Evolutionary conservation across 2,797 vertebrate species (phyloP).

Genomic region (Trichosurus vulpecula): DNA sequence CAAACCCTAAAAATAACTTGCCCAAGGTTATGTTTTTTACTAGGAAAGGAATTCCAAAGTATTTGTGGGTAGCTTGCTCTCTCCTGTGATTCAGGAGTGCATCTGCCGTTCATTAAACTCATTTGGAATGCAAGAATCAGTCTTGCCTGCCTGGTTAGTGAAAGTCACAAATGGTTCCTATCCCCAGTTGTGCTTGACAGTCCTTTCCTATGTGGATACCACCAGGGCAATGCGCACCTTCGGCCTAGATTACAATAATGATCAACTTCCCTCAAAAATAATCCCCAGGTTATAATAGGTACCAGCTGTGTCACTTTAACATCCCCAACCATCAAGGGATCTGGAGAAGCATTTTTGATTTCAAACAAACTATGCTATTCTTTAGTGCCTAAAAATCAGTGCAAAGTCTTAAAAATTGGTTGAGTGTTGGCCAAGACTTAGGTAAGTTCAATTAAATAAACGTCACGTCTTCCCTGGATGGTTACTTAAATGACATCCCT

Average conservation of each 20-base stretch:
- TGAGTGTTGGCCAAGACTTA: not conserved
- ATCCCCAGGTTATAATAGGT: not conserved
- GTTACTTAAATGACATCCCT: not conserved
- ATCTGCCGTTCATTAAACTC: not conserved
- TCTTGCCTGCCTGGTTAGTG: not conserved
- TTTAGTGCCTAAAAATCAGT: not conserved
- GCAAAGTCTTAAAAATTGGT: not conserved
- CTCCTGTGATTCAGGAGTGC: too few species aligned
- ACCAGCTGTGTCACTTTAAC: not conserved
- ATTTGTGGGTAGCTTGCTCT: not conserved
- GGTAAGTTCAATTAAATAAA: not conserved
- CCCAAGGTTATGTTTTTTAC: not conserved
- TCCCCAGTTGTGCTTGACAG: not conserved
- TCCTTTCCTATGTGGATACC: not conserved
- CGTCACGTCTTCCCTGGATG: not conserved
- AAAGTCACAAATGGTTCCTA: not conserved
- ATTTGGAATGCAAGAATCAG: not conserved
- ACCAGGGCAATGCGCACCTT: not conserved
- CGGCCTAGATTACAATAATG: not conserved
- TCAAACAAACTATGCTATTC: not conserved
- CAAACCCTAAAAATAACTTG: not conserved
- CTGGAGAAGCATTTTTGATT: not conserved
- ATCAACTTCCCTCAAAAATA: conserved; percentile 16
- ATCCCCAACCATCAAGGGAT: not conserved
- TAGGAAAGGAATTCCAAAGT: conserved; percentile 8